These are phyloP conservation scores for Bryconaethiops microstoma DNA, from an alignment of 2,797 vertebrate genomes.

Conservation along the genomic window DNA sequence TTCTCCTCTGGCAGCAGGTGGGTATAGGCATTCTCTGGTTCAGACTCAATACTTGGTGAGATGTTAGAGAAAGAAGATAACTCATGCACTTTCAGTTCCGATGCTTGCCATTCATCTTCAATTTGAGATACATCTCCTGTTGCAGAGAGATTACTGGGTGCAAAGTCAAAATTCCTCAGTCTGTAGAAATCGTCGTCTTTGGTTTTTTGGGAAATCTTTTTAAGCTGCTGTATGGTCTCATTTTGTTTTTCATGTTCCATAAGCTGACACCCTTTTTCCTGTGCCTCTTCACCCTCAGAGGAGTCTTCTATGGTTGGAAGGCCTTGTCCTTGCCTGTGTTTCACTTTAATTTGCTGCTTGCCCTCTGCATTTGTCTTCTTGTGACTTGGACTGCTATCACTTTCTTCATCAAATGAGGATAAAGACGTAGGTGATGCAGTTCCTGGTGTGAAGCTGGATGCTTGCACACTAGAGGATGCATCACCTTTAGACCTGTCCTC, in stretches of 20 bases:
- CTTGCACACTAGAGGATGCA: constrained; percentile 93
- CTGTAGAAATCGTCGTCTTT: constrained; percentile 83
- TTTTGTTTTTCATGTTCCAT: constrained; percentile 83
- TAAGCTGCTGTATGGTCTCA: constrained; percentile 81
- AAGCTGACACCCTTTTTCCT: constrained; percentile 82
- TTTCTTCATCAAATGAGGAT: constrained; percentile 97
- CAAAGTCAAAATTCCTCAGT: constrained; percentile 80
- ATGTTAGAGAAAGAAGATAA: constrained; percentile 90
- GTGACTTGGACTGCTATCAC: constrained; percentile 94
- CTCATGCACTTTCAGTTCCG: constrained; percentile 82
- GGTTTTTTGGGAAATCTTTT: constrained; percentile 82
- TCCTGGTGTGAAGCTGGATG: constrained; percentile 91
- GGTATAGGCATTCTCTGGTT: constrained; percentile 78
- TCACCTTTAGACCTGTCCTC: constrained; percentile 88
- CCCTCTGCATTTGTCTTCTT: constrained; percentile 86
- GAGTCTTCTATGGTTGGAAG: constrained; percentile 94
- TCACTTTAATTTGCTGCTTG: constrained; percentile 91
- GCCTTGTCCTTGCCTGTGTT: constrained; percentile 87
- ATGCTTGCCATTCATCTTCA: constrained; percentile 85
- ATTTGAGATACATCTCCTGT: constrained; percentile 84
- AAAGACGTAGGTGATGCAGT: constrained; percentile 92
- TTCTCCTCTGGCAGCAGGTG: constrained; percentile 63
- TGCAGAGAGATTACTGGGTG: constrained; percentile 83
- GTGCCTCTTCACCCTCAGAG: constrained; percentile 91
- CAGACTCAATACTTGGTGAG: constrained; percentile 91